Percentiles rank a stretch among this genome's conserved stretches.
Conservation (phyloP, 2,113 vertebrate genomes). For the Istiophorus platypterus region DNA sequence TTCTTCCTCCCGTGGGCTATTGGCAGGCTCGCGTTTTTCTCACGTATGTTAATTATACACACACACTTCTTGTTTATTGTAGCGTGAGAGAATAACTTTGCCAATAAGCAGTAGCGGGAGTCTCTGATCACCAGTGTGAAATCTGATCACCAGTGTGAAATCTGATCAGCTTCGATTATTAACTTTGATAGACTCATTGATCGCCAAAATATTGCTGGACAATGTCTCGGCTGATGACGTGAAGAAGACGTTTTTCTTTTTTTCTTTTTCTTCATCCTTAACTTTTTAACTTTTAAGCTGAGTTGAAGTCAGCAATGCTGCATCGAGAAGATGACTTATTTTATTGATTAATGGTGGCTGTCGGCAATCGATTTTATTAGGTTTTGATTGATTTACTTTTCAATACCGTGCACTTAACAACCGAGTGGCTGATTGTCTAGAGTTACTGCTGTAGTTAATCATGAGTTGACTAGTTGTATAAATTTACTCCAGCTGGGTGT, state of each 20-base stretch:
- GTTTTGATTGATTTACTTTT: conserved; percentile 33
- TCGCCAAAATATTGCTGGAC: conserved; percentile 67
- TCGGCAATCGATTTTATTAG: background rate
- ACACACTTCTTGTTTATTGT: background rate
- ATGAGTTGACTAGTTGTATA: background rate
- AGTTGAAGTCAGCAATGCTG: conserved; percentile 50
- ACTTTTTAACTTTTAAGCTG: conserved; percentile 40
- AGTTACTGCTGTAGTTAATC: background rate
- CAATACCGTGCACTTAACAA: background rate
- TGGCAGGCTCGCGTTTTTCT: background rate
- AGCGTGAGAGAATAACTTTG: background rate
- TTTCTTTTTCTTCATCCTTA: conserved; percentile 1
- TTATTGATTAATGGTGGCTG: conserved; percentile 47
- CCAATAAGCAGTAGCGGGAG: conserved; percentile 2
- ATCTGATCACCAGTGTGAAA: conserved; percentile 49
- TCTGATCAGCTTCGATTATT: conserved; percentile 32
- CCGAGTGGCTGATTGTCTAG: background rate
- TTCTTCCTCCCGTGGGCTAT: background rate
- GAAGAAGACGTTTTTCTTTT: conserved; percentile 9
- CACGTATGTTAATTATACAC: background rate
- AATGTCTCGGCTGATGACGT: conserved; percentile 42
- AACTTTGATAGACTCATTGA: conserved; percentile 23
- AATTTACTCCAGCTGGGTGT: background rate
- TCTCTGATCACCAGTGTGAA: conserved; percentile 45
- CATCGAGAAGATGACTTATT: conserved; percentile 42